A percentile compares a stretch with the other conserved stretches of the same genome.
phyloP scores from a whole-genome alignment of 1,140 invertebrate genomes.

The Rhyacophila brunnea region DNA sequence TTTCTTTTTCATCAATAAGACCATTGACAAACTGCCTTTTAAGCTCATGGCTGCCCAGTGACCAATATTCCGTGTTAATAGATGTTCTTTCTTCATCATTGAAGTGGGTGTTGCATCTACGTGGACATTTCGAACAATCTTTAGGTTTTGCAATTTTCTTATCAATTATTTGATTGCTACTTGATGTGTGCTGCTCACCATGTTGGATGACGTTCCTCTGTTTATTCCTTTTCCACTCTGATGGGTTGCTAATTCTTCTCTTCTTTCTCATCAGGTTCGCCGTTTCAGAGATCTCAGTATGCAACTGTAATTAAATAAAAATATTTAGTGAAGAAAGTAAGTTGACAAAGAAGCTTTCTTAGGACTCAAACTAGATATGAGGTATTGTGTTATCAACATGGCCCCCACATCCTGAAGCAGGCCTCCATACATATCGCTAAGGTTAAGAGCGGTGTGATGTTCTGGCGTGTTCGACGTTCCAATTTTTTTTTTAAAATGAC shows the following conservation, averaged over 20 bases:
- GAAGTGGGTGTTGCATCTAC: slow-evolving; percentile 3
- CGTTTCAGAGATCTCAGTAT: not conserved
- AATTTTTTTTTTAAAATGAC: no score
- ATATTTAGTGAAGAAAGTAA: slow-evolving; percentile 8
- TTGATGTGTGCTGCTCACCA: not conserved
- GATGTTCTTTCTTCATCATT: slow-evolving; percentile 1
- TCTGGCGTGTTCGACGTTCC: no score
- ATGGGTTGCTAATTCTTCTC: no score
- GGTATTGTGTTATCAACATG: no score
- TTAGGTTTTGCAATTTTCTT: slow-evolving; percentile 1
- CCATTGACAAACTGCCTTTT: no score
- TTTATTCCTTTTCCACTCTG: slow-evolving; percentile 7
- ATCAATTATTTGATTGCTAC: not conserved
- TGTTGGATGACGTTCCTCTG: not conserved
- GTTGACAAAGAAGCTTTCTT: not conserved
- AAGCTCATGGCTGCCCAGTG: slow-evolving; percentile 4
- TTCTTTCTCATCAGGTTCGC: slow-evolving; percentile 1
- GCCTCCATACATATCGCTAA: no score
- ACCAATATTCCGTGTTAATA: slow-evolving; percentile 3
- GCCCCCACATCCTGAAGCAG: no score
- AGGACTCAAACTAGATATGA: not conserved
- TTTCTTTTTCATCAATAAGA: slow-evolving; percentile 3
- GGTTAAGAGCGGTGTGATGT: no score
- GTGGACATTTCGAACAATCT: slow-evolving; percentile 3
- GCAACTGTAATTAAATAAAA: not conserved